Conservation (phyloP, 1,140 invertebrate species). For the Sipha flava region DNA sequence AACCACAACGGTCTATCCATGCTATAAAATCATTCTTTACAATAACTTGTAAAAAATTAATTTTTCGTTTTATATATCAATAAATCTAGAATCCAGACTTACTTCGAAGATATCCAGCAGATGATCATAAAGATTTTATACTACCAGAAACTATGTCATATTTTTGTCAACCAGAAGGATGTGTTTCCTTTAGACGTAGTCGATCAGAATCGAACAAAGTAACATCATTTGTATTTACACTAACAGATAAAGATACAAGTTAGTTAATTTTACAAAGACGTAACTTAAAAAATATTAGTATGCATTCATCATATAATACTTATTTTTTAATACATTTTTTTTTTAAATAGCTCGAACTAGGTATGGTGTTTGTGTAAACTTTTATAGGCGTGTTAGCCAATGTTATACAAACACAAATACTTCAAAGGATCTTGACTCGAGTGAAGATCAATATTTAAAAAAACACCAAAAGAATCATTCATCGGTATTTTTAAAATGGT, state of each 20-base stretch:
- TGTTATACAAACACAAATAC: not conserved
- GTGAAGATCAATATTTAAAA: not conserved
- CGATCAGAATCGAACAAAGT: slow-evolving; percentile 76
- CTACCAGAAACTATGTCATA: slow-evolving; percentile 96
- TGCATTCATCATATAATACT: not conserved
- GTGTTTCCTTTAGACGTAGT: slow-evolving; percentile 79
- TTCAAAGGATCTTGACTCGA: not conserved
- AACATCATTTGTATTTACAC: slow-evolving; percentile 94
- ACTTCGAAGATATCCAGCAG: slow-evolving; percentile 89
- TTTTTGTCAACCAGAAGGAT: slow-evolving; percentile 99
- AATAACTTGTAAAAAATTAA: too few relatives aligned
- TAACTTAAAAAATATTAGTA: not conserved
- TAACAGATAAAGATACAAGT: slow-evolving; percentile 98
- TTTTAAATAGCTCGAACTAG: slow-evolving; percentile 62
- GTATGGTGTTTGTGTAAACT: slow-evolving; percentile 96
- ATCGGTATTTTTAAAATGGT: slow-evolving; percentile 26
- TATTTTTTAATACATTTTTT: slow-evolving; percentile 5
- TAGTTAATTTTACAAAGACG: slow-evolving; percentile 37
- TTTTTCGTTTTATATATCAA: too few relatives aligned
- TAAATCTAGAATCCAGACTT: slow-evolving; percentile 76
- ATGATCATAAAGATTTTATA: slow-evolving; percentile 96
- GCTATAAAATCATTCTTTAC: too few relatives aligned
- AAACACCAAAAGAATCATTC: not conserved
- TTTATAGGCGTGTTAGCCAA: slow-evolving; percentile 80
- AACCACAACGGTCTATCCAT: too few relatives aligned